Evolutionary conservation across 2,797 vertebrate species (phyloP), one percentile per base, ranked within the genome.

Genomic region (Oreonectes daqikongensis): DNA sequence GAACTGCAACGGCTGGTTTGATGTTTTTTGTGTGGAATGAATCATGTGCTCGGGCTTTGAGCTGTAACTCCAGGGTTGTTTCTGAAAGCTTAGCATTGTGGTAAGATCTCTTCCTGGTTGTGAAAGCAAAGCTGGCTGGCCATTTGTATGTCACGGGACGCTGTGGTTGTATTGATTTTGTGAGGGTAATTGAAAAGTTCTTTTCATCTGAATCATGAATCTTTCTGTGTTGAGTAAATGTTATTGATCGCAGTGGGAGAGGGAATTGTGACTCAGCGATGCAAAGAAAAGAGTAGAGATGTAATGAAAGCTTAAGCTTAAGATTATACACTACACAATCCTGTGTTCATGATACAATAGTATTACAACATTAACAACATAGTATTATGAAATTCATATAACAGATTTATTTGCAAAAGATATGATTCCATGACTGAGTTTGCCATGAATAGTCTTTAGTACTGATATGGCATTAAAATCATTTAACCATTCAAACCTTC

Each of bases 41-140:
- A 59, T 79, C 77, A 79, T 79, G 70, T 60, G 78, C 40, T 78
- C 15, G 20, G 53, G 53, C 71, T 80, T 74, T 57, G 46, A 30
- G 55, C 42, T 40, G 22, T 55, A 38, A 26, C n/a, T 65, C 38
- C 15, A 67, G 40, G 17, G 48, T 57, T 20, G 57, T 72, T 69
- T 79, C 70, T 79, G 26, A 30, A 68, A 59, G 42, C 55, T 53
- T 42, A 42, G 44, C 32, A 38, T 70, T 75, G 59, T 66, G 78
- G 73, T 46, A 11, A 48, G 55, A 68, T 67, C 32, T 72, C 35
- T 77, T 77, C 69, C 69, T 81, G 73, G 72, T 67, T 67, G 52
- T 72, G 42, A 66, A 59, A 42, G 55, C 32, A n/a, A 18, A 61
- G 35, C 38, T 72, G 77, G 61, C 24, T 4, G 7, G 30, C 28